Evolutionary conservation across 2,797 vertebrate genomes (phyloP), one percentile per base, ranked within the genome.

Genomic region (Uromys caudimaculatus): DNA sequence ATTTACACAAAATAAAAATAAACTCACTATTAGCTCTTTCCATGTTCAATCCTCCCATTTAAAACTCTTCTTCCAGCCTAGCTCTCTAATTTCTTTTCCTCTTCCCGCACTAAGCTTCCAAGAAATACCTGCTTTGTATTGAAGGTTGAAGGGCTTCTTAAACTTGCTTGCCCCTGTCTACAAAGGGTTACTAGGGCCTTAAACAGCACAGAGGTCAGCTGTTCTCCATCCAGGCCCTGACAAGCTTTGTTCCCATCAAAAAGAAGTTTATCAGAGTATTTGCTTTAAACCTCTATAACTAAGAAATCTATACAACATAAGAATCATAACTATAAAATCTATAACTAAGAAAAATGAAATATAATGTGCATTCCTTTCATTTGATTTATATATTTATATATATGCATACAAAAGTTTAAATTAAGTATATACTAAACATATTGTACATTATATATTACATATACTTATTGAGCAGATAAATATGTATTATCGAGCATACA

Each of bases 1-100:
- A 81, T 81, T 52, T 64, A 69, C 32, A 50, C 67, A 87, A 35
- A 67, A 81, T 6, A 83, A 83, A 91, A 73, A 93, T 89, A 77
- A 89, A 73, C 56, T 92, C n/a, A 79, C 38, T 50, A 41, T 76
- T 58, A 93, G 41, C 84, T 89, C 41, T 56, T 85, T 89, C 35
- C 78, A 29, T 50, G 95, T 93, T 90, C 7, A 89, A 52, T 75
- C 52, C 56, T 73, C 12, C 35, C 23, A 44, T 10, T 32, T 88
- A 60, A 50, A 83, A 21, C 88, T 69, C 19, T 89, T 35, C 71
- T 91, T 27, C 76, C 23, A 78, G 44, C 12, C 32, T 10, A 0
- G 4, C 21, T 38, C 50, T 56, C 88, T 85, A 83, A 77, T 91
- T 93, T 94, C 13, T 73, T 58, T 92, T 54, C 13, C 21, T 87